phyloP scores from a whole-genome alignment of 1,140 invertebrate species.

The Oscheius sp. region DNA sequence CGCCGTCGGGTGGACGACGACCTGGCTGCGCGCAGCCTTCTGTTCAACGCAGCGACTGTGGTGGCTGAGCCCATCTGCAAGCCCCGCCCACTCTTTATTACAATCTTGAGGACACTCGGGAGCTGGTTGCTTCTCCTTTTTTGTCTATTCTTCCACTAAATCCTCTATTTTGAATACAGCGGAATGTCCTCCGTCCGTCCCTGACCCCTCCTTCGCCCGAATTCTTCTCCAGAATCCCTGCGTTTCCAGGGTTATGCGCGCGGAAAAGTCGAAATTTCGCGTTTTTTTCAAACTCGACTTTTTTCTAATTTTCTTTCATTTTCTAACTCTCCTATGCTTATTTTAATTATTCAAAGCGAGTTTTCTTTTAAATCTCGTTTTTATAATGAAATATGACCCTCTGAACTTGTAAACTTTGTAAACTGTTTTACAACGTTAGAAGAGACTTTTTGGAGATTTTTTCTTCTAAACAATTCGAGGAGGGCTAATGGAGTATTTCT shows the following conservation, averaged over 20 bases:
- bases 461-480: neutral
- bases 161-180: neutral
- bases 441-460: neutral
- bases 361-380: neutral
- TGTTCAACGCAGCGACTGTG: constrained; percentile 1
- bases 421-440: neutral
- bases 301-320: neutral
- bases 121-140: constrained; percentile 11
- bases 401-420: neutral
- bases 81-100: constrained; percentile 10
- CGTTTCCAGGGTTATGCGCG: neutral
- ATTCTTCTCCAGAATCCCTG: too few relatives aligned
- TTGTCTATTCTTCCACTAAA: neutral
- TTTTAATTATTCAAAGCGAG: neutral
- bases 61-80: neutral
- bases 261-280: neutral
- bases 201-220: neutral
- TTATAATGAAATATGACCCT: neutral
- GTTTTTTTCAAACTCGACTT: neutral
- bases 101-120: constrained; percentile 12
- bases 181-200: neutral
- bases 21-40: neutral
- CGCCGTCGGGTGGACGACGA: too few relatives aligned
- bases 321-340: neutral
- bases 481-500: neutral